A percentile compares a stretch with the other conserved stretches of the same genome.
Conservation (phyloP, 2,113 vertebrate species). For the Pterocles burchelli region DNA sequence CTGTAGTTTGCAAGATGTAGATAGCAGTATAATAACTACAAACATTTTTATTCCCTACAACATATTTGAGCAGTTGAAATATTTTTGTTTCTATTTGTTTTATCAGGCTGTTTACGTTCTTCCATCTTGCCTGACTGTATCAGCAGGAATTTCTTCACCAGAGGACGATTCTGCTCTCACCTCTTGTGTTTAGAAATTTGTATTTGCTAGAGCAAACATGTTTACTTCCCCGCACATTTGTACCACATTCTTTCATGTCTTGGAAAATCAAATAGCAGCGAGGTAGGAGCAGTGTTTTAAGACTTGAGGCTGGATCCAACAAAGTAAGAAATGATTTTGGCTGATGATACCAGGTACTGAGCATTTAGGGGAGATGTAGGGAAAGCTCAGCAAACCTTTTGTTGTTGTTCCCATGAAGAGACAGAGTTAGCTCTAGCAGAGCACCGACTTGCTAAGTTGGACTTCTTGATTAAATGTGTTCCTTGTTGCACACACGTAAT, state of each 20-base stretch:
- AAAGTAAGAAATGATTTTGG: neutral
- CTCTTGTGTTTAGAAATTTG: neutral
- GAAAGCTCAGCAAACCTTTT: neutral
- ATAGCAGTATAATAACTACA: neutral
- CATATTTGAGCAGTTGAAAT: neutral
- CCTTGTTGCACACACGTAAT: neutral
- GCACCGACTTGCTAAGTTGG: neutral
- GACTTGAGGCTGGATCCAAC: neutral
- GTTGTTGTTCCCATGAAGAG: neutral
- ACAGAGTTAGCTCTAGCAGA: neutral
- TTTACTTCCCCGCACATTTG: neutral
- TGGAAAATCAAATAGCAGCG: slow-evolving; percentile 23
- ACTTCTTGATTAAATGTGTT: neutral
- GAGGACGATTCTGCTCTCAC: slow-evolving; percentile 15
- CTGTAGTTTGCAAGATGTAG: slow-evolving; percentile 13
- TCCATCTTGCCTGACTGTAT: neutral
- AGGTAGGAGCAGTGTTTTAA: neutral
- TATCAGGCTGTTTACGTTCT: neutral
- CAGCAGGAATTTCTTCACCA: neutral
- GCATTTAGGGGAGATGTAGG: neutral
- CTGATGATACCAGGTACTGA: neutral
- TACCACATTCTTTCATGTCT: neutral
- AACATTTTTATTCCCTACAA: slow-evolving; percentile 2
- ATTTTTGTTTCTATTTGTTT: neutral
- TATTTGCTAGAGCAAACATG: neutral